These are phyloP conservation scores for Sebastes taczanowskii DNA, from an alignment of 2,797 vertebrate genomes.

Conservation along the genomic window DNA sequence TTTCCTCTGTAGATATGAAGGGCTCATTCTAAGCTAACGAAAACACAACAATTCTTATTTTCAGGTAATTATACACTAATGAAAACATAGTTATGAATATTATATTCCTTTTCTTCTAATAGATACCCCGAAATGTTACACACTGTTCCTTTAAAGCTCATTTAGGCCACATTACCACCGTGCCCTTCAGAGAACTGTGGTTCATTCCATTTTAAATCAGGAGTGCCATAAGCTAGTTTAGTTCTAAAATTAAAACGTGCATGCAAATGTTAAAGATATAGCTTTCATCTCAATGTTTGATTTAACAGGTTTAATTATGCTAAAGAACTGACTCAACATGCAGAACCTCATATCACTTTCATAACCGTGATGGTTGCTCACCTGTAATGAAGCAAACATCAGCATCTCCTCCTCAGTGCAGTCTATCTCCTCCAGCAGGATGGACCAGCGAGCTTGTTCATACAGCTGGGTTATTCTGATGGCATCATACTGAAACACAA, in stretches of 20 bases:
- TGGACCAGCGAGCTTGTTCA: slow-evolving; percentile 95
- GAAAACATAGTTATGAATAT: too few species aligned
- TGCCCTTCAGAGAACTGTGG: neutral
- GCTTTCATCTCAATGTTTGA: neutral
- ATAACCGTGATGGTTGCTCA: slow-evolving; percentile 49
- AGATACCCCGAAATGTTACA: too few species aligned
- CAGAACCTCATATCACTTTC: neutral
- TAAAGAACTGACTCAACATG: neutral
- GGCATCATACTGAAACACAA: slow-evolving; percentile 88
- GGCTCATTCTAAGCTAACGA: too few species aligned
- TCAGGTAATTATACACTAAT: too few species aligned
- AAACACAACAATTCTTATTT: too few species aligned
- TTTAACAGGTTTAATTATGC: neutral
- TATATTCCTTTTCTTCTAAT: too few species aligned
- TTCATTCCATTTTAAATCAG: neutral
- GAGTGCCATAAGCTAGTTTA: neutral
- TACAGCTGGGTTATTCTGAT: slow-evolving; percentile 98
- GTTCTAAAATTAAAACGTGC: neutral
- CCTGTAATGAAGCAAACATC: slow-evolving; percentile 97
- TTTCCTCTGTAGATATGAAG: too few species aligned
- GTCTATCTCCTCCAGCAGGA: slow-evolving; percentile 96
- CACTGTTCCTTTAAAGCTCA: neutral
- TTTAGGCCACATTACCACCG: neutral
- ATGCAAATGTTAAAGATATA: neutral
- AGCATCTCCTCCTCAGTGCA: slow-evolving; percentile 99